A percentile compares a stretch with the other conserved stretches of the same genome.
Evolutionary conservation across 2,113 vertebrate species (phyloP).

Genomic region (Tragulus kanchil): DNA sequence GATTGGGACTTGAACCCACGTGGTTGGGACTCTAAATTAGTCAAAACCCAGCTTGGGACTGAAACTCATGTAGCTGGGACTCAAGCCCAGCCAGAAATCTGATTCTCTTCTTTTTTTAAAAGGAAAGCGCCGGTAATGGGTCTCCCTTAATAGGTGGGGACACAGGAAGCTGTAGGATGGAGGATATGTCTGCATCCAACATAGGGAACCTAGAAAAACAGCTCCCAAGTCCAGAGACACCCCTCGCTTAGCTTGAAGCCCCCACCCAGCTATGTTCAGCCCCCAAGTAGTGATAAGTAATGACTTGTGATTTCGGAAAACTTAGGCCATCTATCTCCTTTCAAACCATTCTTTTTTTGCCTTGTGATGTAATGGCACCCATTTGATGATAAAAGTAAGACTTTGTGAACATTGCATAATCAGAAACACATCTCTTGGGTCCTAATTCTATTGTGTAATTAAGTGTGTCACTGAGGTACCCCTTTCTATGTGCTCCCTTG

Average conservation of each 20-base stretch:
- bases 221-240: rapidly evolving
- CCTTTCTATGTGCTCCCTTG: not conserved
- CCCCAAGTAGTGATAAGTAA: not conserved
- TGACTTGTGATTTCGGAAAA: not conserved
- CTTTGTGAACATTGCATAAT: not conserved
- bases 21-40: too few species aligned
- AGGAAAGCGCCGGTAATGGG: not conserved
- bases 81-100: too few species aligned
- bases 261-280: not conserved
- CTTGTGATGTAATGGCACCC: not conserved
- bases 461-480: not conserved
- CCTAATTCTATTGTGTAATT: not conserved
- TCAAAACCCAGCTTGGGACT: too few species aligned
- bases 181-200: not conserved
- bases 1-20: too few species aligned
- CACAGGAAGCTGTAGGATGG: rapidly evolving
- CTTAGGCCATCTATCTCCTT: not conserved
- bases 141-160: not conserved
- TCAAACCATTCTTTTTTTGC: not conserved
- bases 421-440: not conserved
- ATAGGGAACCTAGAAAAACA: not conserved
- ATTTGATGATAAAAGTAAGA: not conserved
- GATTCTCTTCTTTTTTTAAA: too few species aligned
- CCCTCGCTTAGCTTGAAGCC: rapidly evolving
- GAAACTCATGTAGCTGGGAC: too few species aligned